A percentile compares a stretch with the other conserved stretches of the same genome.
phyloP scores from a whole-genome alignment of 1,140 invertebrate genomes.

The Drosophila seguyi region DNA sequence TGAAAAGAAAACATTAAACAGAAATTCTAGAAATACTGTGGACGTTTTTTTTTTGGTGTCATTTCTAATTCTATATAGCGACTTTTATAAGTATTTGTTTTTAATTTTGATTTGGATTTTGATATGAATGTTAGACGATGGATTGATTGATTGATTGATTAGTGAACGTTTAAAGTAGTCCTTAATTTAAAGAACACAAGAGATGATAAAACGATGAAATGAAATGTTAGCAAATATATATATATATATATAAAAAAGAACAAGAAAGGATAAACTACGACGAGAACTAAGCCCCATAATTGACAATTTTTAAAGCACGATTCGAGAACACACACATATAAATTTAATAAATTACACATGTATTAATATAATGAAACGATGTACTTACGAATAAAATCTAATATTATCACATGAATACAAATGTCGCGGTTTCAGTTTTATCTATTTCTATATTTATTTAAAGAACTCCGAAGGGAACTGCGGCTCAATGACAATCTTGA shows the following conservation, averaged over 20 bases:
- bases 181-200: conserved; percentile 55
- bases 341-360: conserved; percentile 80
- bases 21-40: conserved; percentile 58
- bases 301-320: conserved; percentile 80
- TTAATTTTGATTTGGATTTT: conserved; percentile 65
- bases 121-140: conserved; percentile 76
- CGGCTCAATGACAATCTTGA: conserved; percentile 61
- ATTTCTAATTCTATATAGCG: conserved; percentile 47
- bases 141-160: conserved; percentile 51
- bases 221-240: conserved; percentile 66
- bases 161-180: conserved; percentile 54
- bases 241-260: conserved; percentile 28
- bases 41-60: conserved; percentile 36
- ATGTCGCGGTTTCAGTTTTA: not conserved
- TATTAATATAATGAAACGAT: conserved; percentile 83
- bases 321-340: conserved; percentile 70
- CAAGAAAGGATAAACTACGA: conserved; percentile 24
- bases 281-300: conserved; percentile 68
- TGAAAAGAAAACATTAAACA: conserved; percentile 26
- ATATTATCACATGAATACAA: conserved; percentile 74
- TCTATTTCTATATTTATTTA: conserved; percentile 38
- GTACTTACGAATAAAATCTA: conserved; percentile 78
- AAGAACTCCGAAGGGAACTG: conserved; percentile 72
- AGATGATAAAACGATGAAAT: conserved; percentile 31
- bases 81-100: conserved; percentile 54